Evolutionary conservation across 2,888 invertebrate genomes (phyloP).

Genomic region (Caenorhabditis angaria): DNA sequence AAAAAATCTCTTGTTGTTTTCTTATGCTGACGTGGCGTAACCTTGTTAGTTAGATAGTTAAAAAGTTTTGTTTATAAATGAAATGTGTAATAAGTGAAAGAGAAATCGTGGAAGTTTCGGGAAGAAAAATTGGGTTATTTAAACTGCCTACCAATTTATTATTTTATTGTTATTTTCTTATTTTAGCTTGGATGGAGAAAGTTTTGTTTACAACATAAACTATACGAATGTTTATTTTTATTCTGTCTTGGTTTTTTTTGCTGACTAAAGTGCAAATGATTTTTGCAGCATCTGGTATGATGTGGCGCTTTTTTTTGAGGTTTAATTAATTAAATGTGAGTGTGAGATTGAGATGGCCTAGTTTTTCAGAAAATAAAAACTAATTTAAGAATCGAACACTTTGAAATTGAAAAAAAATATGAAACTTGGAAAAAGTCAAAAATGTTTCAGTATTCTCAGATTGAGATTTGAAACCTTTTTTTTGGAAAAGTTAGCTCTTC

Average conservation of each 20-base stretch:
- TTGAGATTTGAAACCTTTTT: too few species aligned
- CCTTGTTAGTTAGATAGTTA: neutral
- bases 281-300: too few species aligned
- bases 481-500: too few species aligned
- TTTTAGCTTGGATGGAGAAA: neutral
- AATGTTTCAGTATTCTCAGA: too few species aligned
- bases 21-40: slow-evolving; percentile 2
- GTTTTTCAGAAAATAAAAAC: too few species aligned
- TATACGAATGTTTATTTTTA: neutral
- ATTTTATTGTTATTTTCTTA: neutral
- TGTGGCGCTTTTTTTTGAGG: too few species aligned
- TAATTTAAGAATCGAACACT: too few species aligned
- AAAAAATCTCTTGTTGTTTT: neutral
- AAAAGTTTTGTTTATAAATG: too few species aligned
- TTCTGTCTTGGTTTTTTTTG: neutral
- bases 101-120: neutral
- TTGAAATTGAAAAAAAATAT: too few species aligned
- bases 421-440: too few species aligned
- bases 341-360: too few species aligned
- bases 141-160: neutral
- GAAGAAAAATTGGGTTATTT: neutral
- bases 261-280: neutral
- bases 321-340: too few species aligned
- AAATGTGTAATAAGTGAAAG: neutral
- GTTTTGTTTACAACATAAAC: neutral